Evolutionary conservation across 2,797 vertebrate species (phyloP).

Genomic region (Eptatretus atami): DNA sequence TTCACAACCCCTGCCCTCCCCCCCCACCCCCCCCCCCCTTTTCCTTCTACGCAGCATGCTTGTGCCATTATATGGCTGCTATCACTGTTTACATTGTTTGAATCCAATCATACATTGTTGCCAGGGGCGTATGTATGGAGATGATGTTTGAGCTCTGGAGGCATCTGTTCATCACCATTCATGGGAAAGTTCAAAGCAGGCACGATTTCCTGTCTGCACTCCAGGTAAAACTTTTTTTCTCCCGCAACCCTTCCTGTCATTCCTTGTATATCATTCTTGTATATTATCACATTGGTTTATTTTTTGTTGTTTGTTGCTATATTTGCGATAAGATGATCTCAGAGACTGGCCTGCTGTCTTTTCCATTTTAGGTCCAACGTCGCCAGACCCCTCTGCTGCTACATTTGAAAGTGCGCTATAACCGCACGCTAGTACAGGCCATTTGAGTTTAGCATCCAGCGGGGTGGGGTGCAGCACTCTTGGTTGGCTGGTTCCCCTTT

Average conservation of each 20-base stretch:
- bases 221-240: constrained; percentile 42
- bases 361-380: neutral
- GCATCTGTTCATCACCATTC: constrained; percentile 86
- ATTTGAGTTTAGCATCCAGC: constrained; percentile 53
- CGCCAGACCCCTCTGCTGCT: constrained; percentile 20
- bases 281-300: too few species aligned
- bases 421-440: constrained; percentile 92
- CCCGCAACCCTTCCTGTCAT: neutral
- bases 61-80: neutral
- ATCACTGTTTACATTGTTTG: neutral
- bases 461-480: constrained; percentile 51
- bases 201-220: constrained; percentile 64
- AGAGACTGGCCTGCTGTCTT: too few species aligned
- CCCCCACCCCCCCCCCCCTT: too few species aligned
- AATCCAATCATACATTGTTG: constrained; percentile 7
- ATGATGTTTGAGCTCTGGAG: constrained; percentile 77
- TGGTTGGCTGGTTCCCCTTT: constrained; percentile 40
- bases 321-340: too few species aligned
- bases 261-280: neutral
- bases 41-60: too few species aligned
- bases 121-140: constrained; percentile 98
- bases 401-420: constrained; percentile 73
- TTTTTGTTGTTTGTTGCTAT: too few species aligned
- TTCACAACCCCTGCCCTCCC: too few species aligned
- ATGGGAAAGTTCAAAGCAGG: constrained; percentile 81